Percentiles rank a stretch among this genome's conserved stretches.
These are phyloP conservation scores for Hemibagrus wyckioides DNA, from an alignment of 2,113 vertebrate genomes.

Conservation along the genomic window DNA sequence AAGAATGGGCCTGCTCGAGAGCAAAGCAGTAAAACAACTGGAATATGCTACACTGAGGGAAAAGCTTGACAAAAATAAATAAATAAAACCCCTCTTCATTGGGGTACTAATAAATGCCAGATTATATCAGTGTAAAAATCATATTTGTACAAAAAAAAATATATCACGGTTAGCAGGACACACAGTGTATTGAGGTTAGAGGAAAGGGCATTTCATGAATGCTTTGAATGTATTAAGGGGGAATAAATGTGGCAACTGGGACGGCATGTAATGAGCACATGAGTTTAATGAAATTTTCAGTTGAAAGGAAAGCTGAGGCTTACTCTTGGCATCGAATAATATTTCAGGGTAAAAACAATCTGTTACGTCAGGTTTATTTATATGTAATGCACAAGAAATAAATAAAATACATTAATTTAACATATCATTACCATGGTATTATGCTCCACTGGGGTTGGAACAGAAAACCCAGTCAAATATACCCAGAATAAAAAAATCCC, in stretches of 20 bases:
- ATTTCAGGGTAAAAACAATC: background rate
- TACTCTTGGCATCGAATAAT: background rate
- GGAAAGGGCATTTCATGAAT: background rate
- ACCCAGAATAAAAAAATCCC: background rate
- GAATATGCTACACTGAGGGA: constrained; percentile 8
- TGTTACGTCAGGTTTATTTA: background rate
- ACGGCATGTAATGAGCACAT: background rate
- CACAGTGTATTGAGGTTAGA: too few relatives aligned
- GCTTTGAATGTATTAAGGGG: background rate
- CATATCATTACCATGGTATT: background rate
- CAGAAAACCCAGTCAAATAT: background rate
- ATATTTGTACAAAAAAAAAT: background rate
- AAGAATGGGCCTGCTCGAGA: constrained; percentile 9
- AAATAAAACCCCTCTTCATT: too few relatives aligned
- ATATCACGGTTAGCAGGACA: background rate
- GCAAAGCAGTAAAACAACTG: constrained; percentile 10
- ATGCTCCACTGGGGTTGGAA: background rate
- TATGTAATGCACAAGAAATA: background rate
- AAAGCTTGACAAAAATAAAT: constrained; percentile 24
- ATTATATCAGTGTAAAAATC: constrained; percentile 15
- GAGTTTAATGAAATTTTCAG: background rate
- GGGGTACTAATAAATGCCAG: constrained; percentile 18
- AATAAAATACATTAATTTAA: background rate
- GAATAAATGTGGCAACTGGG: constrained; percentile 1
- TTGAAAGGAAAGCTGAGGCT: background rate